Evolutionary conservation across 2,113 vertebrate species (phyloP).

Genomic region (Oenanthe melanoleuca): DNA sequence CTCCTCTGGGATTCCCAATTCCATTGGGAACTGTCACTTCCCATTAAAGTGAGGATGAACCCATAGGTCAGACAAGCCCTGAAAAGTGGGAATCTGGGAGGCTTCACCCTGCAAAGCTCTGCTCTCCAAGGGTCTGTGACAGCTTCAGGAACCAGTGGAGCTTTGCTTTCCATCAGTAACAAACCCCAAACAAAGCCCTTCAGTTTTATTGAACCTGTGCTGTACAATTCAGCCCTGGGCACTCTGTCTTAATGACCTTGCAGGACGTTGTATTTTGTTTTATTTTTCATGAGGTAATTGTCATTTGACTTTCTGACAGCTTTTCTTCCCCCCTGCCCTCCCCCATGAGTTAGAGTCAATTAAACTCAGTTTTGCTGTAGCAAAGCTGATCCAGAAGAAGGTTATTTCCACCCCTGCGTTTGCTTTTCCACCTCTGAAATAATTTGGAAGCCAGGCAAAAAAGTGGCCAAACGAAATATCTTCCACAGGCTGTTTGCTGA

Average conservation of each 20-base stretch:
- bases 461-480: background rate
- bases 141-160: background rate
- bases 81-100: background rate
- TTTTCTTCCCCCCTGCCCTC: background rate
- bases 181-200: background rate
- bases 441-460: slow-evolving; percentile 11
- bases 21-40: background rate
- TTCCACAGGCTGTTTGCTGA: background rate
- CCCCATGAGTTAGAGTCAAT: background rate
- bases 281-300: slow-evolving; percentile 39
- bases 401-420: background rate
- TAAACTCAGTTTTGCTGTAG: background rate
- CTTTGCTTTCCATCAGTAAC: background rate
- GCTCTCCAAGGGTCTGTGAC: background rate
- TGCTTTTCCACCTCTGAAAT: slow-evolving; percentile 30
- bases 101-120: background rate
- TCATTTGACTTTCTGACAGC: slow-evolving; percentile 23
- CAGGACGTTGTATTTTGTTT: background rate
- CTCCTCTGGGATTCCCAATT: background rate
- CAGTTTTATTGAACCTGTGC: background rate
- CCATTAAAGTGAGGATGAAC: background rate
- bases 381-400: background rate
- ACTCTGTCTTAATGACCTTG: background rate
- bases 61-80: background rate
- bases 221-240: background rate